Percentiles rank a stretch among this genome's conserved stretches.
These are phyloP conservation scores for Pedetes capensis DNA, from an alignment of 2,113 vertebrate species.

Conservation along the genomic window DNA sequence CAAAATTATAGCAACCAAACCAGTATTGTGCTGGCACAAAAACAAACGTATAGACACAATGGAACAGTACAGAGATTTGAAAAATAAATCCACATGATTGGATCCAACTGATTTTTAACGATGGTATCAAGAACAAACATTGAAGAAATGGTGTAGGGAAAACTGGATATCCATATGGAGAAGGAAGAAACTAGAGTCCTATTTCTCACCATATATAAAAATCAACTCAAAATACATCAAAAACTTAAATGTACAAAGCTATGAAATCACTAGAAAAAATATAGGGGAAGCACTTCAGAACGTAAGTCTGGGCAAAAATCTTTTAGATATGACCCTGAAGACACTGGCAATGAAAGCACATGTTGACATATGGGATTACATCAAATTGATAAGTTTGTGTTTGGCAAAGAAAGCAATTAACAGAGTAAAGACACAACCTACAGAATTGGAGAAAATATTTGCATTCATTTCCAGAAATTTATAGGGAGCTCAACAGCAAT, in stretches of 20 bases:
- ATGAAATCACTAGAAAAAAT: too few species aligned
- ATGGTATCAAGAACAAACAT: not conserved
- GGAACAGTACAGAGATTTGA: not conserved
- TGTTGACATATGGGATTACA: not conserved
- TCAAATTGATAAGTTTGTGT: not conserved
- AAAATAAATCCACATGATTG: not conserved
- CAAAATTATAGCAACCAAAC: not conserved
- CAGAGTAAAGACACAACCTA: not conserved
- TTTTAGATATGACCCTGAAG: not conserved
- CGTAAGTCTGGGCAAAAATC: too few species aligned
- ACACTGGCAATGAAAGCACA: not conserved
- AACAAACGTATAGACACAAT: too few species aligned
- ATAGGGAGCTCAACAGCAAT: too few species aligned
- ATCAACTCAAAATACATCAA: not conserved
- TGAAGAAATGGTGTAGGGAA: too few species aligned
- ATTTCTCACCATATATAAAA: too few species aligned
- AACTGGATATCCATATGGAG: not conserved
- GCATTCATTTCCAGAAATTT: not conserved
- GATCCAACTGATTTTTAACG: not conserved
- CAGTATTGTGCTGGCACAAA: not conserved
- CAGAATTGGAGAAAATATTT: not conserved
- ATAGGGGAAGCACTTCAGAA: not conserved
- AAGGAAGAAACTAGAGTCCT: not conserved
- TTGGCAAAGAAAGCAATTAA: too few species aligned
- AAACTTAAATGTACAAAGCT: not conserved